phyloP scores from a whole-genome alignment of 2,888 invertebrate genomes.

The Ypsolopha sequella region DNA sequence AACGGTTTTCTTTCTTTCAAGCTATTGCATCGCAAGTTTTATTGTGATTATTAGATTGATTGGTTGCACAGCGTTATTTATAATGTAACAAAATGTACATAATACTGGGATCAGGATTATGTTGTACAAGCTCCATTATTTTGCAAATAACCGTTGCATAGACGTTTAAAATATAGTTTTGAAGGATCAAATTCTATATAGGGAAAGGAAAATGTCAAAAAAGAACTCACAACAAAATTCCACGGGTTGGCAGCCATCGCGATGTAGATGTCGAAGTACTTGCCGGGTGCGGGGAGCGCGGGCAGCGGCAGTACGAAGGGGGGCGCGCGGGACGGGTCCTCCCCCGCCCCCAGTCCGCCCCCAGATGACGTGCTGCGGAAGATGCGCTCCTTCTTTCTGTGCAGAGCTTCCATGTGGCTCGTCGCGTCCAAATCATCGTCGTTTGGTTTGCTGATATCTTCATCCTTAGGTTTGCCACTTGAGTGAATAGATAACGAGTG shows the following conservation, averaged over 20 bases:
- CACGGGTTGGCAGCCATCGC: slow-evolving; percentile 83
- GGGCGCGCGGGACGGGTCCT: slow-evolving; percentile 22
- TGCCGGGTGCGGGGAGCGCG: slow-evolving; percentile 50
- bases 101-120: too few species aligned
- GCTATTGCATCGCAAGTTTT: too few species aligned
- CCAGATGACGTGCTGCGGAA: slow-evolving; percentile 35
- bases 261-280: slow-evolving; percentile 78
- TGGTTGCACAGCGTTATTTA: too few species aligned
- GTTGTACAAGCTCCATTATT: too few species aligned
- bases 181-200: neutral
- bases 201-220: neutral
- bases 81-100: too few species aligned
- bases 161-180: too few species aligned
- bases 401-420: slow-evolving; percentile 45
- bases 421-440: slow-evolving; percentile 24
- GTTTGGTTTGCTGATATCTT: slow-evolving; percentile 8
- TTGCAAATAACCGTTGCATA: too few species aligned
- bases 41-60: too few species aligned
- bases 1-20: too few species aligned
- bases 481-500: neutral
- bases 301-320: slow-evolving; percentile 39
- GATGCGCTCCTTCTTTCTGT: slow-evolving; percentile 60
- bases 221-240: slow-evolving; percentile 73
- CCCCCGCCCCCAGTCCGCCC: slow-evolving; percentile 6
- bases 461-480: slow-evolving; percentile 39